A percentile compares a stretch with the other conserved stretches of the same genome.
Conservation (phyloP, 2,113 vertebrate species). For the Coracopsis vasa region DNA sequence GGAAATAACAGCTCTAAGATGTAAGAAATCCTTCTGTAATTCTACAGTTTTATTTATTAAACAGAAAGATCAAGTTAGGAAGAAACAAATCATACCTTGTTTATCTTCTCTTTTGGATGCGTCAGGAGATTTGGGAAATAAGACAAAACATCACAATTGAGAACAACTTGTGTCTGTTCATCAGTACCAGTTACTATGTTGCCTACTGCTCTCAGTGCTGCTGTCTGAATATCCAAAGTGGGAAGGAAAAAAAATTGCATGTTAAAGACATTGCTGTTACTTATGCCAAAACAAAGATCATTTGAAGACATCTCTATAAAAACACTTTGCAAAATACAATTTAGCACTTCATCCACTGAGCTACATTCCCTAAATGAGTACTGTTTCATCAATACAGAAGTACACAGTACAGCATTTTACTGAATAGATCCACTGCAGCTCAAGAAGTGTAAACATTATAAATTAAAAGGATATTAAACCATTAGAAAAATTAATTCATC, state of each 20-base stretch:
- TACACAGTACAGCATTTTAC: not conserved
- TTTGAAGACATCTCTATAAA: not conserved
- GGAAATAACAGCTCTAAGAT: not conserved
- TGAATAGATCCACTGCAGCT: not conserved
- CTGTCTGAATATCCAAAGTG: conserved; percentile 79
- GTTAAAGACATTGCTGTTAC: conserved; percentile 32
- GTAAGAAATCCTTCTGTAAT: not conserved
- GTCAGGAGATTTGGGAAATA: conserved; percentile 96
- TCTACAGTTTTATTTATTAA: not conserved
- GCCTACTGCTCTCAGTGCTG: conserved; percentile 95
- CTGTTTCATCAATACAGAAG: not conserved
- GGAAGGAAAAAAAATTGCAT: conserved; percentile 16
- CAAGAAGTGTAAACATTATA: not conserved
- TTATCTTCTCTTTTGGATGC: conserved; percentile 99
- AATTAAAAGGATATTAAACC: not conserved
- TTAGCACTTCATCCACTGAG: not conserved
- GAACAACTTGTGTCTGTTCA: conserved; percentile 98
- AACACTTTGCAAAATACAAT: not conserved
- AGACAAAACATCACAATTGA: conserved; percentile 97
- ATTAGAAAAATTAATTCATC: not conserved
- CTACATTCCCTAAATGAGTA: not conserved
- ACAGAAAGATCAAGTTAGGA: not conserved
- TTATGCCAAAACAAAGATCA: not conserved
- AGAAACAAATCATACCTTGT: conserved; percentile 84
- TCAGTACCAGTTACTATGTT: conserved; percentile 99